These are phyloP conservation scores for Ia io DNA, from an alignment of 2,113 vertebrate species.

Conservation along the genomic window DNA sequence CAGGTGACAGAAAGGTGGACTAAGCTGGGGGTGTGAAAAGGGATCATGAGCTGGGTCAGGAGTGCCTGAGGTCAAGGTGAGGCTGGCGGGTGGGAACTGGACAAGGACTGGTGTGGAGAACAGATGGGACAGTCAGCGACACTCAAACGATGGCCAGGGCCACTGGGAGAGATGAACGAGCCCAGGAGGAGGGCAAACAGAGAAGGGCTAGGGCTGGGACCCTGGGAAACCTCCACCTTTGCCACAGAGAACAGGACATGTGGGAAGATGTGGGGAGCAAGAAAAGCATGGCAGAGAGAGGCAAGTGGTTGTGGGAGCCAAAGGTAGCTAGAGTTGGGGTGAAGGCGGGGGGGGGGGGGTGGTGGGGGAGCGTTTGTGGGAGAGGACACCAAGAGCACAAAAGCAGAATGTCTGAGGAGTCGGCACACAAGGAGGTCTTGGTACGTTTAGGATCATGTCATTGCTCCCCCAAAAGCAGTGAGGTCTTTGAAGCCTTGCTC, in stretches of 20 bases:
- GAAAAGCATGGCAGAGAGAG: background rate
- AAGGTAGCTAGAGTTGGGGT: background rate
- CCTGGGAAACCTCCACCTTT: background rate
- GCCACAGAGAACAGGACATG: background rate
- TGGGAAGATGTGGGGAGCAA: background rate
- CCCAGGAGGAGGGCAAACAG: background rate
- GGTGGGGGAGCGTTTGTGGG: background rate
- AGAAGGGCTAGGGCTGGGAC: background rate
- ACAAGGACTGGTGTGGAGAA: background rate
- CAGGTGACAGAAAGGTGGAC: background rate
- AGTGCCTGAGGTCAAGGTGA: background rate
- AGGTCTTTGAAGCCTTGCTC: background rate
- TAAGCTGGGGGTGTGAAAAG: rapidly evolving
- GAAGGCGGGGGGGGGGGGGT: rapidly evolving
- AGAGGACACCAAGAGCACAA: background rate
- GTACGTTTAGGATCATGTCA: background rate
- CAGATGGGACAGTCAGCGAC: background rate
- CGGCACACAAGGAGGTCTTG: background rate
- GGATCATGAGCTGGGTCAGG: background rate
- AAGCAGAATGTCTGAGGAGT: background rate
- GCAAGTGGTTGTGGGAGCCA: background rate
- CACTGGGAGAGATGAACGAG: background rate
- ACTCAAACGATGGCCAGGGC: background rate
- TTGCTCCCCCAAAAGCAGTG: background rate
- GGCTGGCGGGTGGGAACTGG: background rate